Conservation (phyloP, 1,140 invertebrate genomes). For the Pseudoatta argentina region DNA sequence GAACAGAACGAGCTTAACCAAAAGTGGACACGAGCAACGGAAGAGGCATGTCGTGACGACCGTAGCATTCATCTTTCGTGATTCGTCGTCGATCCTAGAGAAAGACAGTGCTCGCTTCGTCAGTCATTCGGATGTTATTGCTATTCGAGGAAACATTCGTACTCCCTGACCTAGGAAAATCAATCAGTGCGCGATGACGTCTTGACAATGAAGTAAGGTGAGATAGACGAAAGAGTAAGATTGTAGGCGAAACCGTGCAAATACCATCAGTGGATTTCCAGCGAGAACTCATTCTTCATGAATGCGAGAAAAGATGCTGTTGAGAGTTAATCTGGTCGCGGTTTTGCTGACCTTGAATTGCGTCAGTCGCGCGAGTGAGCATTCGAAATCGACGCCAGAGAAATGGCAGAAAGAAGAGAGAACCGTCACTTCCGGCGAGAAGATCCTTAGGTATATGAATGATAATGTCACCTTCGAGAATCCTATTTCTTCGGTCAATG, state of each 20-base stretch:
- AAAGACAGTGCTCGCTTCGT: not conserved
- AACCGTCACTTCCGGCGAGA: slow-evolving; percentile 5
- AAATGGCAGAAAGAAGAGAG: slow-evolving; percentile 23
- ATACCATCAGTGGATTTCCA: slow-evolving; percentile 11
- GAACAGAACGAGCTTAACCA: not conserved
- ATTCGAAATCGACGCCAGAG: not conserved
- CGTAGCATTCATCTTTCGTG: not conserved
- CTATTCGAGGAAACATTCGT: slow-evolving; percentile 8
- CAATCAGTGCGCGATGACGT: not conserved
- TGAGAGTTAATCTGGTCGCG: slow-evolving; percentile 80
- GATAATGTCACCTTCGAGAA: slow-evolving; percentile 49
- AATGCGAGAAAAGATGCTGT: slow-evolving; percentile 74
- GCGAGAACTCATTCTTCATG: slow-evolving; percentile 47
- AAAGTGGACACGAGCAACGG: not conserved
- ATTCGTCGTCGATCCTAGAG: not conserved
- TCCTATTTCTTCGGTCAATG: not conserved
- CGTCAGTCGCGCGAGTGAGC: slow-evolving; percentile 62
- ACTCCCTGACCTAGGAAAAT: not conserved
- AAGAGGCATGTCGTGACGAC: not conserved
- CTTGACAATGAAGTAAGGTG: slow-evolving; percentile 57
- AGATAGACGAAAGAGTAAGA: not conserved
- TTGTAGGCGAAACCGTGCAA: slow-evolving; percentile 28
- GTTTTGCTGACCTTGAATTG: slow-evolving; percentile 74
- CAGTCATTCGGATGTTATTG: slow-evolving; percentile 24
- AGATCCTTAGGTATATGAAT: slow-evolving; percentile 36